phyloP scores from a whole-genome alignment of 2,888 invertebrate species.

The Agrilus mali region DNA sequence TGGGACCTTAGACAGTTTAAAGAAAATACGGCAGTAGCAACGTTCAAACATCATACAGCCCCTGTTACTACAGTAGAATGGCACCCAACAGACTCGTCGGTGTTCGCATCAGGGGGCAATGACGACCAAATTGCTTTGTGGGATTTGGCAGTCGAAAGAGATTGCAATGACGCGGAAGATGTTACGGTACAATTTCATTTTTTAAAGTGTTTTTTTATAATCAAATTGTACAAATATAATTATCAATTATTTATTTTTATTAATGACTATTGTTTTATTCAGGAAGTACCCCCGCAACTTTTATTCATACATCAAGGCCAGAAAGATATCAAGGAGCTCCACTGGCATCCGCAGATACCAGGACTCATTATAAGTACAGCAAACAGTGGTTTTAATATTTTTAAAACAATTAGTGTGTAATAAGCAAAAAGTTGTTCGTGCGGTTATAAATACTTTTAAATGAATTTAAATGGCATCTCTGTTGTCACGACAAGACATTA shows the following conservation, averaged over 20 bases:
- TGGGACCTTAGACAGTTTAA: conserved; percentile 91
- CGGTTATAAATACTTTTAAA: no score
- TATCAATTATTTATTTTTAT: conserved; percentile 2
- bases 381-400: conserved; percentile 90
- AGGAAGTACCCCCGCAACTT: conserved; percentile 85
- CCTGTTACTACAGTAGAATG: conserved; percentile 95
- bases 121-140: conserved; percentile 95
- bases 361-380: conserved; percentile 91
- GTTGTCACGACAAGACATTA: not conserved
- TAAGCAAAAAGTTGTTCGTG: conserved; percentile 9
- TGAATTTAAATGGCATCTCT: no score
- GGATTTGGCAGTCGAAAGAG: conserved; percentile 88
- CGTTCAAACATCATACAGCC: conserved; percentile 89
- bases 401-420: conserved; percentile 93
- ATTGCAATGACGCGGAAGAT: conserved; percentile 45
- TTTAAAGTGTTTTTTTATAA: not conserved
- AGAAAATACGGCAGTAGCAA: conserved; percentile 68
- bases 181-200: conserved; percentile 17
- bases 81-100: conserved; percentile 87
- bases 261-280: conserved; percentile 23
- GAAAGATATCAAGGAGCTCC: conserved; percentile 93
- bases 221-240: not conserved
- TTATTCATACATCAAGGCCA: conserved; percentile 98
- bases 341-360: conserved; percentile 95
- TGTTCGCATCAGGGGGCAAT: conserved; percentile 84